Percentiles rank a stretch among this genome's conserved stretches.
Evolutionary conservation across 2,888 invertebrate genomes (phyloP).

Genomic region (Troides helena): DNA sequence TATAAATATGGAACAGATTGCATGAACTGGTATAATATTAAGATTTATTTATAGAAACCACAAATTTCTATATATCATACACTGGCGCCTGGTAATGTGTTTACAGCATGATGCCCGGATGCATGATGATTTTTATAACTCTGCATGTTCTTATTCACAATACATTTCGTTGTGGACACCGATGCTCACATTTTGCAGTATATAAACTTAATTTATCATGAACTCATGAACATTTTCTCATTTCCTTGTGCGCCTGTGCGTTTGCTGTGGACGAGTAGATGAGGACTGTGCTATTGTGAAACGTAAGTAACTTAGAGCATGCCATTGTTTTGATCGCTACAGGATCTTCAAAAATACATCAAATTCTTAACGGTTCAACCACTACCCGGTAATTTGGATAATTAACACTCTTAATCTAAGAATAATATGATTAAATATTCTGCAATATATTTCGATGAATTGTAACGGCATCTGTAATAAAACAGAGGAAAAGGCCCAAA

Average conservation of each 20-base stretch:
- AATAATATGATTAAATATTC: too few relatives aligned
- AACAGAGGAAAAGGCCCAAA: too few relatives aligned
- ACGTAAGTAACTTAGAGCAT: constrained; percentile 63
- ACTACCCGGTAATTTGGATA: too few relatives aligned
- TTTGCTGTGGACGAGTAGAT: constrained; percentile 51
- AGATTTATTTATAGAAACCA: too few relatives aligned
- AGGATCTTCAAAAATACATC: too few relatives aligned
- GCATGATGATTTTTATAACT: background rate
- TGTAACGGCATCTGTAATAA: too few relatives aligned
- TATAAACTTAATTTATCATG: constrained; percentile 5
- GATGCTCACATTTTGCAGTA: constrained; percentile 13
- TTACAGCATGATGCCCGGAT: constrained; percentile 7
- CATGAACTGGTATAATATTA: too few relatives aligned
- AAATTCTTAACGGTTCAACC: too few relatives aligned
- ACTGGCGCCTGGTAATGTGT: background rate
- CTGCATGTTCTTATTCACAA: background rate
- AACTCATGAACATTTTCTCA: constrained; percentile 33
- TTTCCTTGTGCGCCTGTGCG: constrained; percentile 36
- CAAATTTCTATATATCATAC: too few relatives aligned
- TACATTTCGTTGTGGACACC: background rate
- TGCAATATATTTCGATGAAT: too few relatives aligned
- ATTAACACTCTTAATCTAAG: too few relatives aligned
- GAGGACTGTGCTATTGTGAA: constrained; percentile 62
- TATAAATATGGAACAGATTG: too few relatives aligned
- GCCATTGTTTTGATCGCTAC: constrained; percentile 22